A percentile compares a stretch with the other conserved stretches of the same genome.
Conservation (phyloP, 1,140 invertebrate species). For the Bilobella aurantiaca region DNA sequence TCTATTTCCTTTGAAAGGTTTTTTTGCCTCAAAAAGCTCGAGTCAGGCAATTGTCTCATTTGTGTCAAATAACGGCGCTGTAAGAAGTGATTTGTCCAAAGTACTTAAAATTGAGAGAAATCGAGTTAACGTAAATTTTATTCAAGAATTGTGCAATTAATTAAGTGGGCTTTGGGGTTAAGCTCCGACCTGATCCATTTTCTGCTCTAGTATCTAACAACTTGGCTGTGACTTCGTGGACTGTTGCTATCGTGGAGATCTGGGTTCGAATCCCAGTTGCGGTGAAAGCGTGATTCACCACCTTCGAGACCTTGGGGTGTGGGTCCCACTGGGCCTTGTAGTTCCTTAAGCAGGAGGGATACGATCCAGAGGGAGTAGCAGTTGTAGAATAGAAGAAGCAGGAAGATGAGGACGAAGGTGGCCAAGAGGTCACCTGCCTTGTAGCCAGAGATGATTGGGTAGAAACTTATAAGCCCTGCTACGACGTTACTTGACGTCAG, state of each 20-base stretch:
- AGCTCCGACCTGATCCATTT: too few relatives aligned
- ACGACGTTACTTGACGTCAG: slow-evolving; percentile 19
- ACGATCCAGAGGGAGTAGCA: slow-evolving; percentile 33
- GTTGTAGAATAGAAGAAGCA: slow-evolving; percentile 21
- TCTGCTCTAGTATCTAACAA: too few relatives aligned
- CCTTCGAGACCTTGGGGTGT: background rate
- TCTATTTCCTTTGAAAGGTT: background rate
- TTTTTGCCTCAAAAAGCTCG: background rate
- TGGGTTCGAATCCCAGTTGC: too few relatives aligned
- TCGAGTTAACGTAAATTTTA: background rate
- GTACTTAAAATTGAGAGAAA: background rate
- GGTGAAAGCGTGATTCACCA: background rate
- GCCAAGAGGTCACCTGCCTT: background rate
- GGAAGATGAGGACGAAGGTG: background rate
- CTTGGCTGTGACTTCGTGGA: too few relatives aligned
- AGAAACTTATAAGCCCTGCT: slow-evolving; percentile 7
- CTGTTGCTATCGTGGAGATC: too few relatives aligned
- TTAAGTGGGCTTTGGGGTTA: too few relatives aligned
- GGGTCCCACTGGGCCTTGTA: too few relatives aligned
- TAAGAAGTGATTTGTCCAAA: background rate
- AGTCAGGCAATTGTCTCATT: slow-evolving; percentile 1
- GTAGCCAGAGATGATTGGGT: background rate
- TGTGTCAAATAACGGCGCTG: background rate
- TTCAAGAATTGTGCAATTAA: background rate
- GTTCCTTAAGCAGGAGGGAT: slow-evolving; percentile 17